These are phyloP conservation scores for Arizona elegans DNA, from an alignment of 2,113 vertebrate genomes.

Conservation along the genomic window DNA sequence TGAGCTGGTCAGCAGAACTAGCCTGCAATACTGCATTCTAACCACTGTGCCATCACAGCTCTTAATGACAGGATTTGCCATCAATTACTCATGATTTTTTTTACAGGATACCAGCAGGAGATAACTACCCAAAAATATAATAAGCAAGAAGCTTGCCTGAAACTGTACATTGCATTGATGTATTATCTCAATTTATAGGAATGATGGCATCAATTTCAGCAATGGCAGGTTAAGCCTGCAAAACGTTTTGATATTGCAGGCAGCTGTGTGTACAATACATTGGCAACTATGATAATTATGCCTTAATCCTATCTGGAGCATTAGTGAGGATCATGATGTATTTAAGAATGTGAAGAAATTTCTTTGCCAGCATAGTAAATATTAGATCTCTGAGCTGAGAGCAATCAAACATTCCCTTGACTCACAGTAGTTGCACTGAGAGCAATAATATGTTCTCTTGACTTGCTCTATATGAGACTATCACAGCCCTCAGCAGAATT, in stretches of 20 bases:
- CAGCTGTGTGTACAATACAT: conserved; percentile 8
- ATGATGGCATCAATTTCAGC: neutral
- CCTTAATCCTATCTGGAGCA: neutral
- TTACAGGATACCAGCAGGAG: conserved; percentile 3
- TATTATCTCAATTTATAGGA: neutral
- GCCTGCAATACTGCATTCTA: neutral
- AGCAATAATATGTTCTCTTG: neutral
- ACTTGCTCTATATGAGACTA: neutral
- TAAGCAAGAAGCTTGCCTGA: conserved; percentile 9
- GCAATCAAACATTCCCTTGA: neutral
- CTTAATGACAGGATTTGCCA: conserved; percentile 23
- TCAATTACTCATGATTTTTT: conserved; percentile 41
- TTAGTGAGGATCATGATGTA: neutral
- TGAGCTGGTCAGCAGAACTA: neutral
- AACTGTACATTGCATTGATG: neutral
- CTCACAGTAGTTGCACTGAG: neutral
- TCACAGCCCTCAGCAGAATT: neutral
- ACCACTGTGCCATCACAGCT: neutral
- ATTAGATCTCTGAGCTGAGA: neutral
- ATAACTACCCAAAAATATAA: conserved; percentile 31
- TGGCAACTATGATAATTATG: neutral
- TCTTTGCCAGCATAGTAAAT: neutral
- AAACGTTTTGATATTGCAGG: neutral
- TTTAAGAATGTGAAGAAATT: conserved; percentile 11
- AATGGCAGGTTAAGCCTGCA: neutral